Evolutionary conservation across 2,113 vertebrate genomes (phyloP).

Genomic region (Antigone vipio): DNA sequence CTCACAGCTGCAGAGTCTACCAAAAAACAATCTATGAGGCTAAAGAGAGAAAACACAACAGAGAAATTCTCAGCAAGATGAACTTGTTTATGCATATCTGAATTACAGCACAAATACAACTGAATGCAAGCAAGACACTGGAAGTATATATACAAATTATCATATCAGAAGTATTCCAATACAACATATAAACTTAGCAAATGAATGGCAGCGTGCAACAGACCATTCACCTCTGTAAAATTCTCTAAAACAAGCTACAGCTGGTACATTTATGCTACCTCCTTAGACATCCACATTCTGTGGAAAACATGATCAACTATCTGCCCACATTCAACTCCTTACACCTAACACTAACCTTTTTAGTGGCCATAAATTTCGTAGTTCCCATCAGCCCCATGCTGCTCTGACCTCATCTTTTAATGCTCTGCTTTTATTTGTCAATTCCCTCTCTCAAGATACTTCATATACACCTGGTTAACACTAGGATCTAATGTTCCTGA

Average conservation of each 20-base stretch:
- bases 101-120: not conserved
- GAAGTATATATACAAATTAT: not conserved
- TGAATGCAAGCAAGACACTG: not conserved
- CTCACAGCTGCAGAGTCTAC: constrained; percentile 85
- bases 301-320: not conserved
- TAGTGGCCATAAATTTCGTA: not conserved
- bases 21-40: constrained; percentile 93
- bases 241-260: not conserved
- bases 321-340: not conserved
- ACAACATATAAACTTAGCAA: not conserved
- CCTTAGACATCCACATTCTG: not conserved
- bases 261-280: not conserved
- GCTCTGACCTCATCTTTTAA: not conserved
- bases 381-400: not conserved
- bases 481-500: not conserved
- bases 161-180: not conserved
- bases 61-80: not conserved
- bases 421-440: not conserved
- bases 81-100: not conserved
- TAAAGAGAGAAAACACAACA: constrained; percentile 45
- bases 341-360: not conserved
- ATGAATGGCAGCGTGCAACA: not conserved
- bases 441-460: not conserved
- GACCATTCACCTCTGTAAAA: not conserved
- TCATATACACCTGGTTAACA: not conserved